These are phyloP conservation scores for Steinernema khuongi DNA, from an alignment of 1,140 invertebrate genomes.

Conservation along the genomic window DNA sequence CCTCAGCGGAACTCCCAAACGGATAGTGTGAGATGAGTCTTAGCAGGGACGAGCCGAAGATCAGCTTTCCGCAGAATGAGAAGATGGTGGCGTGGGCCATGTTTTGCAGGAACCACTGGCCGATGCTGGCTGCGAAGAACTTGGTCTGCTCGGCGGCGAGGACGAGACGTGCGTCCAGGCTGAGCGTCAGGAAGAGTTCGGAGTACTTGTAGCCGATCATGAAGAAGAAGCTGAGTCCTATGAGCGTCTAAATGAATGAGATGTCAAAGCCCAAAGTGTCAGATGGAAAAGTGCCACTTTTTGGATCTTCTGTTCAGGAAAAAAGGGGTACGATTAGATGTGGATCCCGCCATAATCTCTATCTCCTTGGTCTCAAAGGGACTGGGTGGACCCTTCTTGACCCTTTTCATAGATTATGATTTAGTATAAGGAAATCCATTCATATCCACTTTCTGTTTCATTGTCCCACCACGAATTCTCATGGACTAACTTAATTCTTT, in stretches of 20 bases:
- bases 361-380: too few relatives aligned
- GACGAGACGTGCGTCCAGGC: constrained; percentile 7
- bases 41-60: constrained; percentile 20
- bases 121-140: constrained; percentile 25
- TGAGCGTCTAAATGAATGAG: constrained; percentile 29
- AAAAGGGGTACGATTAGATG: too few relatives aligned
- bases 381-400: too few relatives aligned
- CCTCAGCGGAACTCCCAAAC: background rate
- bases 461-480: too few relatives aligned
- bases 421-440: too few relatives aligned
- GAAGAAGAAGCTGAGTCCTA: constrained; percentile 30
- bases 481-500: too few relatives aligned
- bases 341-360: too few relatives aligned
- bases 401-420: too few relatives aligned
- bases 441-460: too few relatives aligned
- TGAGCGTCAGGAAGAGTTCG: constrained; percentile 27
- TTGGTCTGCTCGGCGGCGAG: constrained; percentile 25
- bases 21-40: constrained; percentile 20
- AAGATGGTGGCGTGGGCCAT: constrained; percentile 37
- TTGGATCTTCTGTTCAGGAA: too few relatives aligned
- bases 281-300: too few relatives aligned
- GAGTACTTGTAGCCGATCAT: constrained; percentile 31
- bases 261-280: too few relatives aligned
- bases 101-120: constrained; percentile 30
- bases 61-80: constrained; percentile 26